Percentiles rank a stretch among this genome's conserved stretches.
Conservation (phyloP, 2,797 vertebrate genomes). For the Carcharodon carcharias region DNA sequence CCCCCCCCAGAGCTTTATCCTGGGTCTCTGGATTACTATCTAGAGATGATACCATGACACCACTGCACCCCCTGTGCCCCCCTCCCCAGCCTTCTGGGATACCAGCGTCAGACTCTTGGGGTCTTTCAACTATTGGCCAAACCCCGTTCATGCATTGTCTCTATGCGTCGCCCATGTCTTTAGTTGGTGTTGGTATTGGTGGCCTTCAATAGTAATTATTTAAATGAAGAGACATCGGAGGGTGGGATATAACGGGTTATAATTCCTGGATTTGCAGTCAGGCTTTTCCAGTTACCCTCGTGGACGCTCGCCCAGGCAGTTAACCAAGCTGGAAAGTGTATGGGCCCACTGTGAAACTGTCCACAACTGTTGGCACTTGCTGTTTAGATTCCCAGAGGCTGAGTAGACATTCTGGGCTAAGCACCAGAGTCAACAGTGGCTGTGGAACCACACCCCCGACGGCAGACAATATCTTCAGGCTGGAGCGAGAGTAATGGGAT, state of each 20-base stretch:
- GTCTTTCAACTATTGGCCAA: too few relatives aligned
- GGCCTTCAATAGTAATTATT: not conserved
- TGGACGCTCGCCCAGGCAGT: not conserved
- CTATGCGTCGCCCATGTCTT: not conserved
- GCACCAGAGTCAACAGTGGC: not conserved
- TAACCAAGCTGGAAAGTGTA: not conserved
- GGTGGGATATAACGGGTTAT: not conserved
- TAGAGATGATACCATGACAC: too few relatives aligned
- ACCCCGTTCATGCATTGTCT: not conserved
- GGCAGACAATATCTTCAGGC: not conserved
- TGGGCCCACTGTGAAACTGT: not conserved
- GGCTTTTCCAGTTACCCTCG: not conserved
- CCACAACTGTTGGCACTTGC: not conserved
- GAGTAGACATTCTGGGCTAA: not conserved
- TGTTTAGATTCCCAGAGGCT: not conserved
- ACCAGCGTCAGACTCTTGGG: not conserved
- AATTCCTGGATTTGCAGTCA: not conserved
- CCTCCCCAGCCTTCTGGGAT: too few relatives aligned
- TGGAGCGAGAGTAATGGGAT: not conserved
- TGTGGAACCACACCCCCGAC: not conserved
- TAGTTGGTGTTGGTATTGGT: not conserved
- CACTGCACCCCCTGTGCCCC: too few relatives aligned
- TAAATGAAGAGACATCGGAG: not conserved
- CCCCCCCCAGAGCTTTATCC: too few relatives aligned
- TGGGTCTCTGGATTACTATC: too few relatives aligned